Percentiles rank a stretch among this genome's conserved stretches.
phyloP scores from a whole-genome alignment of 2,888 invertebrate genomes.

The Lasioglossum oenotherae region DNA sequence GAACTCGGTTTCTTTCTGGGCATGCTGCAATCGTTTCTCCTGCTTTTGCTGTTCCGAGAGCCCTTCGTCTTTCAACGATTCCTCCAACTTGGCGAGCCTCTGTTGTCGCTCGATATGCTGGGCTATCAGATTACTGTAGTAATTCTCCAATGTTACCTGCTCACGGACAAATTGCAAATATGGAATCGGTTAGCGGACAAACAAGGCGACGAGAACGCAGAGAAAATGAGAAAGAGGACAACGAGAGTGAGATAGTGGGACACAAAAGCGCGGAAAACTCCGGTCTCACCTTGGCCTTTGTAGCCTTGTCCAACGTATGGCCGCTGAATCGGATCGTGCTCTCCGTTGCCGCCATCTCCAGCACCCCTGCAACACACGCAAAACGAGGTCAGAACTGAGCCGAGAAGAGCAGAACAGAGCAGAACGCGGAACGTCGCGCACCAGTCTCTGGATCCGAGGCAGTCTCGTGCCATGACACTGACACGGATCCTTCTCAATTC shows the following conservation, averaged over 20 bases:
- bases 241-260: not conserved
- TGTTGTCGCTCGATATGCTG: slow-evolving; percentile 99
- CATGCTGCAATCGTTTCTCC: slow-evolving; percentile 97
- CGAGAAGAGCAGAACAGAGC: not conserved
- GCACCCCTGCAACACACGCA: slow-evolving; percentile 88
- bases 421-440: slow-evolving; percentile 44
- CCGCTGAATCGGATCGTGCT: slow-evolving; percentile 96
- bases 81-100: slow-evolving; percentile 96
- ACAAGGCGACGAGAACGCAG: not conserved
- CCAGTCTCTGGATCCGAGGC: slow-evolving; percentile 37
- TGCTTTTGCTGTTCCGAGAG: slow-evolving; percentile 97
- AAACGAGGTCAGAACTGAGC: slow-evolving; percentile 62
- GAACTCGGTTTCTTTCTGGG: slow-evolving; percentile 99
- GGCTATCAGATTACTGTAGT: slow-evolving; percentile 98
- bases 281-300: slow-evolving; percentile 93
- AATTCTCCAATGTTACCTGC: slow-evolving; percentile 96
- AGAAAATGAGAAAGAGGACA: not conserved
- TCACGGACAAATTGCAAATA: not conserved
- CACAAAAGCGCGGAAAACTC: slow-evolving; percentile 30
- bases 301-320: slow-evolving; percentile 99
- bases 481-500: slow-evolving; percentile 41
- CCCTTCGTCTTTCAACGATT: slow-evolving; percentile 97
- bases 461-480: slow-evolving; percentile 47
- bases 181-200: not conserved
- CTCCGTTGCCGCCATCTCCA: slow-evolving; percentile 94